A percentile compares a stretch with the other conserved stretches of the same genome.
Evolutionary conservation across 2,797 vertebrate species (phyloP).

Genomic region (Sebastes variabilis): DNA sequence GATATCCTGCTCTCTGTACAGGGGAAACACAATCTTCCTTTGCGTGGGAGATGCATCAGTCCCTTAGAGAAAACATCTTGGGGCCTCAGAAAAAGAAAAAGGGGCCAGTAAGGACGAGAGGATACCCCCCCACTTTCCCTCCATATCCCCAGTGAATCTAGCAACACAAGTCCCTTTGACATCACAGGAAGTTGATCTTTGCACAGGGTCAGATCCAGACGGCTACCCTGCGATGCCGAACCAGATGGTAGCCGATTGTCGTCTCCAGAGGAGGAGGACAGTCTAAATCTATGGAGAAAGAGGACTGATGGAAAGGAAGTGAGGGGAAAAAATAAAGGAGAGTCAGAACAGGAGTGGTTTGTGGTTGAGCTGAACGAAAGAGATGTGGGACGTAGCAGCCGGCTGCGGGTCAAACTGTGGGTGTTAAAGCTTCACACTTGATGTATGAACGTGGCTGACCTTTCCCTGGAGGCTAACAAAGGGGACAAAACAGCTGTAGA

Average conservation of each 20-base stretch:
- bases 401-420: constrained; percentile 54
- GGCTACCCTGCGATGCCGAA: constrained; percentile 59
- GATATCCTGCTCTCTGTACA: constrained; percentile 65
- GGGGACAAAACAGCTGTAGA: constrained; percentile 47
- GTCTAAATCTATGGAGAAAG: constrained; percentile 47
- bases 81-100: constrained; percentile 63
- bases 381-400: constrained; percentile 39
- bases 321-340: constrained; percentile 1
- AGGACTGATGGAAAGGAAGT: constrained; percentile 41
- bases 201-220: constrained; percentile 62
- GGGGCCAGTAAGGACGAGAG: constrained; percentile 44
- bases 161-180: constrained; percentile 71
- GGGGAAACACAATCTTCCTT: constrained; percentile 69
- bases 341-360: constrained; percentile 35
- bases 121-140: constrained; percentile 49
- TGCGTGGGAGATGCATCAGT: constrained; percentile 72
- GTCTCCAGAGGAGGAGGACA: constrained; percentile 57
- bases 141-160: constrained; percentile 54
- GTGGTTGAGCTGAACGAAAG: constrained; percentile 42
- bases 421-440: constrained; percentile 57
- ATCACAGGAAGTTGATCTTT: constrained; percentile 82
- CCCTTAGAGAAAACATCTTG: constrained; percentile 73
- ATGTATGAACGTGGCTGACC: constrained; percentile 50
- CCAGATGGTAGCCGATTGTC: constrained; percentile 72
- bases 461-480: constrained; percentile 43